Evolutionary conservation across 2,797 vertebrate genomes (phyloP), one percentile per base, ranked within the genome.

Genomic region (Odontamblyopus lacepedii): DNA sequence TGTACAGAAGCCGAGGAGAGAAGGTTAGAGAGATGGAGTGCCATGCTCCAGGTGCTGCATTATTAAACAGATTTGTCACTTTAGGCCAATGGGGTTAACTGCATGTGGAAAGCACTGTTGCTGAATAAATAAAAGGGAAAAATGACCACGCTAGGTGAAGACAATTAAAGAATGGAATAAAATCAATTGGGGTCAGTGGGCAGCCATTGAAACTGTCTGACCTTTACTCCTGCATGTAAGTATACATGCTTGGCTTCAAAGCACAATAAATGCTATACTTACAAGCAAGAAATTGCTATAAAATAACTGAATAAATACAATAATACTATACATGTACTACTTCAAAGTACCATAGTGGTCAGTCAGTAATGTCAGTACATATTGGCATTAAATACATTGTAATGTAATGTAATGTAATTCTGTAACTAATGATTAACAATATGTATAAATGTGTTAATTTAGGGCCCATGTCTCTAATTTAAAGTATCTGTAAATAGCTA

Each of bases 1-100:
- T 55, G 56, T 64, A 68, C 68, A 23, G 75, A 6, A 70, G 71
- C 9, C 2, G 1, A 63, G 44, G 63, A 7, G 23, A 66, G 72
- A 38, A 69, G 75, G 73, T 81, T 26, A 77, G 63, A 84, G 73
- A 84, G 73, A 84, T 15, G 69, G 81, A 85, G 80, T 19, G 73
- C 62, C 2, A 13, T 75, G 83, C 83, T 87, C 81, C 88, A 87
- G 89, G 85, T 88, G 87, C 64, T 85, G 78, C 84, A 90, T 91
- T 91, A 91, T 91, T 91, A 88, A 91, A 90, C 87, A 91, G 83
- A 90, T 91, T 89, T 83, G 87, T 92, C 89, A 91, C 85, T 85
- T 84, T 85, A 77, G 84, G 79, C 86, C 84, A 78, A 60, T 75
- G 76, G 78, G 77, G 71, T 81, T 84, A 78, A 79, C 68, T 69